These are phyloP conservation scores for Drosophila navojoa DNA, from an alignment of 1,140 invertebrate genomes.

Conservation along the genomic window DNA sequence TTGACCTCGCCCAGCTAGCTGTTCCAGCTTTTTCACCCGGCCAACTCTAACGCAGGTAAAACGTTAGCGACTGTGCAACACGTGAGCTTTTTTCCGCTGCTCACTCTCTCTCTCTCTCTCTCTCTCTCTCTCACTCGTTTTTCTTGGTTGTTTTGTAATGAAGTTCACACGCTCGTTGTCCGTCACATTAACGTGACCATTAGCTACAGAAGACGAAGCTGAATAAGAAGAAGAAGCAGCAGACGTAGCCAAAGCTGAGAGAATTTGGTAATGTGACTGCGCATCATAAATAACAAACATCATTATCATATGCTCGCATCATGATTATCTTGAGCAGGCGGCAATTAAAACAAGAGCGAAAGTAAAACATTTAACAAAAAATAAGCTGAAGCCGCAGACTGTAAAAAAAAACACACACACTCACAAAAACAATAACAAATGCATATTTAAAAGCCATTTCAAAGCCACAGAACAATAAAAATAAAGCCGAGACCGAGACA, in stretches of 20 bases:
- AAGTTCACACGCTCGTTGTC: conserved; percentile 64
- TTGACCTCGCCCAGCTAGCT: conserved; percentile 4
- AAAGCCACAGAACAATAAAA: conserved; percentile 31
- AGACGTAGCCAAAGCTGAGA: background rate
- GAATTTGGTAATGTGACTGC: conserved; percentile 3
- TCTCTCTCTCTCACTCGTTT: too few species aligned
- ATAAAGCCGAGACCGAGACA: conserved; percentile 11
- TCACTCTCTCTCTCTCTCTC: too few species aligned
- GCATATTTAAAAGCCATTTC: conserved; percentile 43
- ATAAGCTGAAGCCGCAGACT: conserved; percentile 4
- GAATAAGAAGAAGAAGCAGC: background rate
- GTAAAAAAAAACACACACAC: background rate
- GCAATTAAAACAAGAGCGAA: conserved; percentile 72
- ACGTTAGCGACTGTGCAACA: conserved; percentile 17
- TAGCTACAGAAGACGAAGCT: background rate
- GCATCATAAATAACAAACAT: conserved; percentile 1
- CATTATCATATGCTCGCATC: conserved; percentile 21
- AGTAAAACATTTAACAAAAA: conserved; percentile 62
- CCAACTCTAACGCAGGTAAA: conserved; percentile 3
- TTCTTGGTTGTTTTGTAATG: conserved; percentile 34
- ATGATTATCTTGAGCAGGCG: conserved; percentile 52
- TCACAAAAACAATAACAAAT: conserved; percentile 38
- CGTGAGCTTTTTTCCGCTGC: background rate
- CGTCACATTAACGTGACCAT: conserved; percentile 59
- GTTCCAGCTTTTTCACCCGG: too few species aligned